Percentiles rank a stretch among this genome's conserved stretches.
Conservation (phyloP, 2,797 vertebrate species). For the Poecilia velifera region DNA sequence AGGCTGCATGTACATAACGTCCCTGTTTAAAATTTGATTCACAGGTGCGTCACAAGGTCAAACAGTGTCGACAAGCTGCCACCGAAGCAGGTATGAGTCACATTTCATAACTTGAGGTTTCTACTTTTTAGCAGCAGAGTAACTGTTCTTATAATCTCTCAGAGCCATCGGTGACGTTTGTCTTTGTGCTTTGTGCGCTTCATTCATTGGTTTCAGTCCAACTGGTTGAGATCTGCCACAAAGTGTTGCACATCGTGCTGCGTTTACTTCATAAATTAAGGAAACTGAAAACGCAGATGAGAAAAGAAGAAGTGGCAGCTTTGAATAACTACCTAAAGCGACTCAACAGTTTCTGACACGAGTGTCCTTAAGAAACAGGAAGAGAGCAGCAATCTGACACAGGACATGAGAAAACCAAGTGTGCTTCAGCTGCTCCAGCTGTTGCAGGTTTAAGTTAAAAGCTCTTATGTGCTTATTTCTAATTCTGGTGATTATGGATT, state of each 20-base stretch:
- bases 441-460: not conserved
- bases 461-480: not conserved
- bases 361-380: constrained; percentile 6
- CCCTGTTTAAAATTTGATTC: constrained; percentile 21
- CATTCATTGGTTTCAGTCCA: not conserved
- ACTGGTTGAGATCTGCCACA: not conserved
- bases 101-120: not conserved
- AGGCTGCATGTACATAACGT: not conserved
- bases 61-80: constrained; percentile 84
- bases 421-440: not conserved
- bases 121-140: not conserved
- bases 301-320: constrained; percentile 4
- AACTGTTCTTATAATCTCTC: not conserved
- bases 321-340: constrained; percentile 1
- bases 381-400: not conserved
- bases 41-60: constrained; percentile 87
- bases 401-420: not conserved
- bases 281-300: not conserved
- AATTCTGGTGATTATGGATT: not conserved
- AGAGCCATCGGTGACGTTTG: not conserved
- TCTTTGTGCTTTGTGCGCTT: not conserved
- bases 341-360: not conserved
- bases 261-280: not conserved
- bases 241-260: not conserved
- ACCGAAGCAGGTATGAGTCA: constrained; percentile 85